Percentiles rank a stretch among this genome's conserved stretches.
Conservation (phyloP, 2,797 vertebrate species). For the Okamejei kenojei region DNA sequence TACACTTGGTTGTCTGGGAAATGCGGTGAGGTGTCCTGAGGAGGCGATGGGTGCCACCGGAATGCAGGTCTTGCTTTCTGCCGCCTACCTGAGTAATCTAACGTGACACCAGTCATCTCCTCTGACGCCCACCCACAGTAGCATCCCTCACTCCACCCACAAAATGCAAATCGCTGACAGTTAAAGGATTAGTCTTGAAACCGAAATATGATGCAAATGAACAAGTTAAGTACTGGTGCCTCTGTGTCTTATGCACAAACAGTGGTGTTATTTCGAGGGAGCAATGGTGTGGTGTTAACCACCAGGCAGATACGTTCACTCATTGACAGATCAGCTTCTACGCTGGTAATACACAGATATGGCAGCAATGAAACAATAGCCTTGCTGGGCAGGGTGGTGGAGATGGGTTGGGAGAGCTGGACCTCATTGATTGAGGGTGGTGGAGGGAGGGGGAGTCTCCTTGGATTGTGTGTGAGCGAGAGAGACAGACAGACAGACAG, state of each 20-base stretch:
- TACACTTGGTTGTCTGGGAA: no score
- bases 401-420: no score
- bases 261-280: not conserved
- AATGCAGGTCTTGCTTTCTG: not conserved
- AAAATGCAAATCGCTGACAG: constrained; percentile 15
- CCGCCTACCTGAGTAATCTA: not conserved
- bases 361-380: not conserved
- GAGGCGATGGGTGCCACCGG: not conserved
- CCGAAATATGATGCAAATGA: constrained; percentile 14
- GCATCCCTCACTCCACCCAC: not conserved
- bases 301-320: not conserved
- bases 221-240: not conserved
- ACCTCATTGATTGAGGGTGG: not conserved
- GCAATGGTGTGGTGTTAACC: not conserved
- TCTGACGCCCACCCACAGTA: not conserved
- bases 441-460: not conserved
- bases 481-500: no score
- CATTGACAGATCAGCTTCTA: not conserved
- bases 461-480: no score
- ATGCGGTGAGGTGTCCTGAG: not conserved
- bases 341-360: not conserved
- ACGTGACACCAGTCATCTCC: not conserved
- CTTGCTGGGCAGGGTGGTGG: no score
- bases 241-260: not conserved
- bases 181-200: not conserved